Evolutionary conservation across 2,888 invertebrate species (phyloP).

Genomic region (Dromius quadrimaculatus): DNA sequence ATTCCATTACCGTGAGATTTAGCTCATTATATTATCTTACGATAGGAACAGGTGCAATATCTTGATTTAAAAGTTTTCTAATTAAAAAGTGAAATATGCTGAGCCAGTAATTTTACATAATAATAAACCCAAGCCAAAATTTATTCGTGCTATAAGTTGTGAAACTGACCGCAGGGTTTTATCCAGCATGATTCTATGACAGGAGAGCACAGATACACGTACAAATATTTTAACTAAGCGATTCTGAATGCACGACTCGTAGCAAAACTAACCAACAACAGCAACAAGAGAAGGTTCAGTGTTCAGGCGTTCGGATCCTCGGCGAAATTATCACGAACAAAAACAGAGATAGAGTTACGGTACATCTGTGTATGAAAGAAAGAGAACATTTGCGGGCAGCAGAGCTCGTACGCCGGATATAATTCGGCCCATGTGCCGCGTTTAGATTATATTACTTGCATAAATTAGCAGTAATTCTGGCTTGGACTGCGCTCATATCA

Average conservation of each 20-base stretch:
- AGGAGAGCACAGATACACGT: conserved; percentile 7
- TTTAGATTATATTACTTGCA: conserved; percentile 52
- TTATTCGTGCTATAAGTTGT: too few relatives aligned
- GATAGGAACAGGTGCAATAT: too few relatives aligned
- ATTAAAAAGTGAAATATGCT: too few relatives aligned
- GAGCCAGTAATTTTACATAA: too few relatives aligned
- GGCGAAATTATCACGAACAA: conserved; percentile 27
- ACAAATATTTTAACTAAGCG: conserved; percentile 28
- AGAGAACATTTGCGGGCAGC: conserved; percentile 12
- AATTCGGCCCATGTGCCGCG: conserved; percentile 42
- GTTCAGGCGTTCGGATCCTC: conserved; percentile 23
- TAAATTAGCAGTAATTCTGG: conserved; percentile 50
- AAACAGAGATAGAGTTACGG: not conserved
- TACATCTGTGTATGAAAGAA: not conserved
- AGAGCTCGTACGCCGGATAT: conserved; percentile 40
- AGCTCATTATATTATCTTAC: too few relatives aligned
- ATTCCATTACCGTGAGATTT: too few relatives aligned
- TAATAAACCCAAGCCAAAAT: too few relatives aligned
- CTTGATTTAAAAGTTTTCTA: too few relatives aligned
- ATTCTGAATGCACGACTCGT: conserved; percentile 24
- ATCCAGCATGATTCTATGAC: too few relatives aligned
- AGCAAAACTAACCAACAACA: not conserved
- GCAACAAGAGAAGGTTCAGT: conserved; percentile 29
- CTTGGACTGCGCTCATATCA: conserved; percentile 44
- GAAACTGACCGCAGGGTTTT: too few relatives aligned